Percentiles rank a stretch among this genome's conserved stretches.
phyloP scores from a whole-genome alignment of 2,888 invertebrate genomes.

The Drosophila nigricruria region DNA sequence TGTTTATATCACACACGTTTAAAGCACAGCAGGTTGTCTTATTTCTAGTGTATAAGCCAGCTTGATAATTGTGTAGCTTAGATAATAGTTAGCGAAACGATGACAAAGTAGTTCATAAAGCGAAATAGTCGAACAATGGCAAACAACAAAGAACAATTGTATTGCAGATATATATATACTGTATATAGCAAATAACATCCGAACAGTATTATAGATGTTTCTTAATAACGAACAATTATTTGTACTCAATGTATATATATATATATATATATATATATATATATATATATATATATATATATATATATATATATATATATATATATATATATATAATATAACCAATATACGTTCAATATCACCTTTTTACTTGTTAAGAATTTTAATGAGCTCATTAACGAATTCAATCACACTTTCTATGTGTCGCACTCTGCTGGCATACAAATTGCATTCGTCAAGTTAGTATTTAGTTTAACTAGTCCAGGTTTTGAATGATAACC shows the following conservation, averaged over 20 bases:
- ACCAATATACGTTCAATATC: neutral
- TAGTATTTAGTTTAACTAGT: neutral
- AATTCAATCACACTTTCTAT: neutral
- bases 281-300: neutral
- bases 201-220: too few relatives aligned
- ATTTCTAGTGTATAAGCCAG: constrained; percentile 39
- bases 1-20: constrained; percentile 11
- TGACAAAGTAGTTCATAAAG: neutral
- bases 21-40: constrained; percentile 71
- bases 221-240: neutral
- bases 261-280: neutral
- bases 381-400: neutral
- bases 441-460: neutral
- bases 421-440: neutral
- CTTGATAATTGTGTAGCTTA: constrained; percentile 28
- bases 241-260: neutral
- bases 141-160: neutral
- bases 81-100: neutral
- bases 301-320: neutral
- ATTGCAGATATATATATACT: neutral
- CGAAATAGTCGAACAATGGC: neutral
- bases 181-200: neutral
- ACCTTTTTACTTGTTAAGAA: neutral
- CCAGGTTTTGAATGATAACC: neutral
- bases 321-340: neutral